Percentiles rank a stretch among this genome's conserved stretches.
Conservation (phyloP, 2,113 vertebrate species). For the Toxotes jaculatrix region DNA sequence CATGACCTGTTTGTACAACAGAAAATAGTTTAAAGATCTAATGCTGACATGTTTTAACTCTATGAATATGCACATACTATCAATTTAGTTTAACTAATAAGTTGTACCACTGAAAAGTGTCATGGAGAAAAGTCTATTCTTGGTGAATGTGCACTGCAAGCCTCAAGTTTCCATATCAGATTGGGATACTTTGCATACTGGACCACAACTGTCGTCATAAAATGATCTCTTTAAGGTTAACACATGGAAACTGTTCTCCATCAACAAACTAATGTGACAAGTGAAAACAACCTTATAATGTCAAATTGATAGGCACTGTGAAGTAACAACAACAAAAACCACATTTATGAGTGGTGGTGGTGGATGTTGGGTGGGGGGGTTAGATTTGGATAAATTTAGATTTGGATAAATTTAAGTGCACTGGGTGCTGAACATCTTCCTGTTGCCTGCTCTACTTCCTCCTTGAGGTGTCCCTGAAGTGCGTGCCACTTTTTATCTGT, state of each 20-base stretch:
- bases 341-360: not conserved
- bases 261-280: not conserved
- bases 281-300: not conserved
- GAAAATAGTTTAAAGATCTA: not conserved
- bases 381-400: too few species aligned
- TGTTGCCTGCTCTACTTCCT: not conserved
- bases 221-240: not conserved
- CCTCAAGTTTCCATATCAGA: not conserved
- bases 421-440: not conserved
- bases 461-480: not conserved
- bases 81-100: not conserved
- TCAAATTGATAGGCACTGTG: not conserved
- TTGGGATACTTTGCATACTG: not conserved
- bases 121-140: not conserved
- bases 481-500: not conserved
- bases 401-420: not conserved
- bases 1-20: not conserved
- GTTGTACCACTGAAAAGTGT: not conserved
- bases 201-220: not conserved
- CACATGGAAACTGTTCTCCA: not conserved
- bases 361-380: too few species aligned
- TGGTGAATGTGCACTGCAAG: not conserved
- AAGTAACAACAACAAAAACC: not conserved
- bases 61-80: not conserved
- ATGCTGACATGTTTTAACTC: not conserved